These are phyloP conservation scores for Meloidogyne exigua DNA, from an alignment of 1,140 invertebrate genomes.

Conservation along the genomic window DNA sequence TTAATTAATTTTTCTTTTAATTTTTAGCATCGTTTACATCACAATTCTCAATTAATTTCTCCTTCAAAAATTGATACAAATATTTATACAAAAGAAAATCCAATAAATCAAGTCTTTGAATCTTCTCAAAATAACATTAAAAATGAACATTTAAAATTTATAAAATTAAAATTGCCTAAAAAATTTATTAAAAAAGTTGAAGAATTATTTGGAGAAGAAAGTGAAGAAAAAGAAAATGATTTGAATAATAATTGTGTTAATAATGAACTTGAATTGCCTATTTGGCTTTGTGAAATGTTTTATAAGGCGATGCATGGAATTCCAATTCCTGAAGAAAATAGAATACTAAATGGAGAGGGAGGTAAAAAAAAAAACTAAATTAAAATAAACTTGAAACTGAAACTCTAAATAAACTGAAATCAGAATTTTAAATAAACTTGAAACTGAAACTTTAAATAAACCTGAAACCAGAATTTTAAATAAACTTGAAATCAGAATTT, in stretches of 20 bases:
- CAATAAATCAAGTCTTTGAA: background rate
- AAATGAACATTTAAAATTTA: background rate
- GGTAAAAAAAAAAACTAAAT: background rate
- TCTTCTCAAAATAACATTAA: background rate
- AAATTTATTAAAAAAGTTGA: background rate
- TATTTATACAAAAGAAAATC: background rate
- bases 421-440: background rate
- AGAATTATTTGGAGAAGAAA: background rate
- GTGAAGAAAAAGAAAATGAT: background rate
- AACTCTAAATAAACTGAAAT: no score
- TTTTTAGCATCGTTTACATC: background rate
- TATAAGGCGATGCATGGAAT: background rate
- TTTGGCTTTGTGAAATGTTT: background rate
- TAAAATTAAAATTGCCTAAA: background rate
- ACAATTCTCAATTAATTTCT: background rate
- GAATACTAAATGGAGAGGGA: background rate
- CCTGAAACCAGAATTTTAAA: background rate
- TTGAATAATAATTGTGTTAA: no score
- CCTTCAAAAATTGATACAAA: background rate
- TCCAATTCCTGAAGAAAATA: background rate
- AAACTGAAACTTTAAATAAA: background rate
- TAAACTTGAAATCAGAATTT: no score
- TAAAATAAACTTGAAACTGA: background rate
- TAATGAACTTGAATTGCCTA: background rate
- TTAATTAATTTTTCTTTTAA: background rate